Percentiles rank a stretch among this genome's conserved stretches.
Conservation (phyloP, 2,888 invertebrate genomes). For the Oscheius myriophilus region DNA sequence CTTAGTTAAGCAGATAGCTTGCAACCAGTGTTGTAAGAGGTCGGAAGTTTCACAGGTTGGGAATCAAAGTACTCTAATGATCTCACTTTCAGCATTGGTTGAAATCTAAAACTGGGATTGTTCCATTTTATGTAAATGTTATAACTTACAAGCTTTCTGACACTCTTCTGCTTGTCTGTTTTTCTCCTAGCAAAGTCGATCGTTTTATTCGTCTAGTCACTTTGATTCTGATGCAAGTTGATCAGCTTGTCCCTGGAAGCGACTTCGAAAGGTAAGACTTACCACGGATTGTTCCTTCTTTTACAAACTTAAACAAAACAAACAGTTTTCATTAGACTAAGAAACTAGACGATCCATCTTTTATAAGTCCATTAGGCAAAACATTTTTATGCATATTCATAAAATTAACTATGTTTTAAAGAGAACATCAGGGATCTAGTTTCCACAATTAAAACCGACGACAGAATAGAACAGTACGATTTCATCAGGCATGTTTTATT, state of each 20-base stretch:
- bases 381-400: no score
- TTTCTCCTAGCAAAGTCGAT: slow-evolving; percentile 15
- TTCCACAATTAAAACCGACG: no score
- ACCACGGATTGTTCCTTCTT: not conserved
- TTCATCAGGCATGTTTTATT: no score
- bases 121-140: slow-evolving; percentile 24
- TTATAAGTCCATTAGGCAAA: no score
- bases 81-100: slow-evolving; percentile 13
- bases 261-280: slow-evolving; percentile 7
- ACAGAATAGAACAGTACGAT: no score
- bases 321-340: no score
- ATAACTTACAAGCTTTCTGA: not conserved
- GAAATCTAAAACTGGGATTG: not conserved
- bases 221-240: slow-evolving; percentile 19
- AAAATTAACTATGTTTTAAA: no score
- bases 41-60: slow-evolving; percentile 17
- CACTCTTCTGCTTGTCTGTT: slow-evolving; percentile 11
- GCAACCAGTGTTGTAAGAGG: not conserved
- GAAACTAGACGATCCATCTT: no score
- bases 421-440: no score
- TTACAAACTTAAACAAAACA: no score
- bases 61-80: not conserved
- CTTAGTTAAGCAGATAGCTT: slow-evolving; percentile 1
- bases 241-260: slow-evolving; percentile 1
- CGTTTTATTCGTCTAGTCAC: slow-evolving; percentile 19